phyloP scores from a whole-genome alignment of 2,888 invertebrate genomes.

The Hirtodrosophila cameraria region DNA sequence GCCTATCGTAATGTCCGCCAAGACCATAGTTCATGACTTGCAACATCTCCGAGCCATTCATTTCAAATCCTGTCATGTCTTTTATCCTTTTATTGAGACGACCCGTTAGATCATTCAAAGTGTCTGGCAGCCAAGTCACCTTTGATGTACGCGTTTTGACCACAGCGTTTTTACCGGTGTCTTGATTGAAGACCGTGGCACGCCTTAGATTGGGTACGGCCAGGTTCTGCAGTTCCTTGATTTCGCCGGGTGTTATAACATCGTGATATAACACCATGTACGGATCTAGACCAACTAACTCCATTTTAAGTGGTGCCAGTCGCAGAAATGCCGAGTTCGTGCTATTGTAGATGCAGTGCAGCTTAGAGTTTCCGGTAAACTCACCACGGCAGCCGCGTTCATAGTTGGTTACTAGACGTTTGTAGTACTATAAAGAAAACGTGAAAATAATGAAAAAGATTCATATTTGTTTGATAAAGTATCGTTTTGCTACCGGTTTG shows the following conservation, averaged over 20 bases:
- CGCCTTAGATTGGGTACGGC: conserved; percentile 68
- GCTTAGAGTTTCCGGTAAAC: conserved; percentile 40
- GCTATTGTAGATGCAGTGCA: conserved; percentile 77
- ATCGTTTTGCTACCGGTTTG: conserved; percentile 35
- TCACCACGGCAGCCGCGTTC: conserved; percentile 76
- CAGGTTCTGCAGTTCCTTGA: conserved; percentile 60
- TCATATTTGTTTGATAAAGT: not conserved
- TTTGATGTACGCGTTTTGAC: conserved; percentile 76
- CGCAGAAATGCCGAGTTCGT: conserved; percentile 71
- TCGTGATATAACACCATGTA: conserved; percentile 81
- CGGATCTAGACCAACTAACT: conserved; percentile 71
- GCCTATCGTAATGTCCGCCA: conserved; percentile 80
- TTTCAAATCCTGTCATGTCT: conserved; percentile 79
- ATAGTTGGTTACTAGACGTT: conserved; percentile 3
- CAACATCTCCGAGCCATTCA: conserved; percentile 73
- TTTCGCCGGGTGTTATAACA: conserved; percentile 71
- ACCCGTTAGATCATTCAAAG: conserved; percentile 39
- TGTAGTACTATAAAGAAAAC: conserved; percentile 7
- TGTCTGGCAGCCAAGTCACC: conserved; percentile 76
- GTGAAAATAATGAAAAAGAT: not conserved
- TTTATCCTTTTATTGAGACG: conserved; percentile 69
- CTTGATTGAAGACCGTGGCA: conserved; percentile 68
- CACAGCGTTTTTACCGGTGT: conserved; percentile 18
- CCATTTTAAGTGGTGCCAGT: conserved; percentile 81
- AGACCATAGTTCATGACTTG: conserved; percentile 82